A percentile compares a stretch with the other conserved stretches of the same genome.
Conservation (phyloP, 2,888 invertebrate species). For the Hedya salicella region DNA sequence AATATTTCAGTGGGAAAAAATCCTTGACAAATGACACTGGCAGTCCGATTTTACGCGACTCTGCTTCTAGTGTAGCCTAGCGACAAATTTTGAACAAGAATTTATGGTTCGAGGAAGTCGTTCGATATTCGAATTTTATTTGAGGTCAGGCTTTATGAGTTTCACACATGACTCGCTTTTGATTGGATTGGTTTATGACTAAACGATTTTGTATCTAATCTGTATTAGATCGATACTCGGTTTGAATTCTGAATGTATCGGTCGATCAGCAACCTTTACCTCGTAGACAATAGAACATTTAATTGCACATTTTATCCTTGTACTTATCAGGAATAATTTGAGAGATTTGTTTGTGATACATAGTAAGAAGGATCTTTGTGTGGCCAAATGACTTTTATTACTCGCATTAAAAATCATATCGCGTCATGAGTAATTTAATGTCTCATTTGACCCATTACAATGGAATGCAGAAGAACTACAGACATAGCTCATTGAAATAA, state of each 20-base stretch:
- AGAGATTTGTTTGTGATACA: constrained; percentile 52
- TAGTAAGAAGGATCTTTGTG: constrained; percentile 60
- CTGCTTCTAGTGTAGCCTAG: constrained; percentile 56
- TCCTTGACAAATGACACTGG: constrained; percentile 53
- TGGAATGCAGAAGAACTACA: not conserved
- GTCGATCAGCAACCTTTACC: constrained; percentile 9
- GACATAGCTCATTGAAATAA: no score
- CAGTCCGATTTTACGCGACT: constrained; percentile 62
- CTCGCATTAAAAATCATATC: constrained; percentile 22
- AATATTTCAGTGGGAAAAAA: constrained; percentile 69
- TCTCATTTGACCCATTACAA: constrained; percentile 4
- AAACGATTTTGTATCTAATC: constrained; percentile 53
- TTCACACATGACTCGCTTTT: constrained; percentile 68
- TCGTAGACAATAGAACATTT: constrained; percentile 14
- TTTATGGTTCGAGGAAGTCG: constrained; percentile 61
- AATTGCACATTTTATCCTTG: constrained; percentile 29
- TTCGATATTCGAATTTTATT: constrained; percentile 46
- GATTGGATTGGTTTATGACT: constrained; percentile 63
- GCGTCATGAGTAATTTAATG: constrained; percentile 15
- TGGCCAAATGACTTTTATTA: constrained; percentile 51
- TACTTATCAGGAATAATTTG: constrained; percentile 35
- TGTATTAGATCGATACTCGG: constrained; percentile 55
- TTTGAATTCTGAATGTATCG: constrained; percentile 55
- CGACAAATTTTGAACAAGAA: constrained; percentile 55
- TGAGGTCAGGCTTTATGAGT: constrained; percentile 62